phyloP scores from a whole-genome alignment of 2,797 vertebrate species.

The Choloepus didactylus region DNA sequence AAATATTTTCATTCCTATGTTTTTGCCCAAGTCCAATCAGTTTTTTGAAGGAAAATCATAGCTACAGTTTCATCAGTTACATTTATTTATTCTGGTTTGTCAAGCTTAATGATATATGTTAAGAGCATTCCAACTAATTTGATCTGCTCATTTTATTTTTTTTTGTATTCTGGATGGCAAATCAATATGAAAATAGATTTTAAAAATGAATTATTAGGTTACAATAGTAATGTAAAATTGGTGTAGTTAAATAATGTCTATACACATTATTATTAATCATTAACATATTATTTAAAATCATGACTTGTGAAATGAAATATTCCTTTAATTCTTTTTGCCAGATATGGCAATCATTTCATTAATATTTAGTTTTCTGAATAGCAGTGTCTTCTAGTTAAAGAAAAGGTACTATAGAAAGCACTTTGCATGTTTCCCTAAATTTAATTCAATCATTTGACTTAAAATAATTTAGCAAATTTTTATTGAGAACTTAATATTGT shows the following conservation, averaged over 20 bases:
- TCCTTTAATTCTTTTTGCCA: not conserved
- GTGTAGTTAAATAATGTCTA: not conserved
- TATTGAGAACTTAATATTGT: not conserved
- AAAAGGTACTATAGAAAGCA: not conserved
- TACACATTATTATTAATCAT: not conserved
- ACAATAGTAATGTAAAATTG: not conserved
- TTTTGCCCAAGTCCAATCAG: not conserved
- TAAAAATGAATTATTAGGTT: not conserved
- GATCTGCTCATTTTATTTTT: not conserved
- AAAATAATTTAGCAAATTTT: conserved; percentile 33
- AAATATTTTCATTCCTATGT: not conserved
- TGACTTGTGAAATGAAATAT: not conserved
- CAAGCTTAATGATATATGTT: not conserved
- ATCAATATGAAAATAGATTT: not conserved
- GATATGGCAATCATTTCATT: not conserved
- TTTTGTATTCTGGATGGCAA: not conserved
- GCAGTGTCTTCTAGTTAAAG: not conserved
- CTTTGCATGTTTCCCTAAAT: not conserved
- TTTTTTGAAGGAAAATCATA: not conserved
- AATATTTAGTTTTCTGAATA: not conserved
- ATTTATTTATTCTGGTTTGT: not conserved
- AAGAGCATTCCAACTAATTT: not conserved
- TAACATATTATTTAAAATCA: conserved; percentile 2
- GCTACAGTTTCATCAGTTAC: not conserved
- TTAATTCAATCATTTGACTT: not conserved